Percentiles rank a stretch among this genome's conserved stretches.
These are phyloP conservation scores for Arvicanthis niloticus DNA, from an alignment of 2,113 vertebrate species.

Conservation along the genomic window DNA sequence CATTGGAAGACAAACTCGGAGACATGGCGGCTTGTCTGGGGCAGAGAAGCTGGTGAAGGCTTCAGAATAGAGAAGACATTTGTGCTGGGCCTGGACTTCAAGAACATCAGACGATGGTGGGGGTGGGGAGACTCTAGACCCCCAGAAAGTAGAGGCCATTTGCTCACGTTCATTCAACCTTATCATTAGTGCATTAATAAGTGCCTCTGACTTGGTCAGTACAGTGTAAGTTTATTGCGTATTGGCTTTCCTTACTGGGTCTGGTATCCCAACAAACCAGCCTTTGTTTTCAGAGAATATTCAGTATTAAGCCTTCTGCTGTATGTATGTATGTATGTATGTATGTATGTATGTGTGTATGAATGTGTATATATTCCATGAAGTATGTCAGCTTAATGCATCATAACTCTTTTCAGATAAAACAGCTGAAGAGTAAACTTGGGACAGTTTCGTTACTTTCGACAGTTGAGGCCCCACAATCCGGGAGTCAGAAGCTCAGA, in stretches of 20 bases:
- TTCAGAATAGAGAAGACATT: constrained; percentile 6
- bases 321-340: background rate
- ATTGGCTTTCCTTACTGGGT: constrained; percentile 59
- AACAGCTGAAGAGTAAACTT: constrained; percentile 60
- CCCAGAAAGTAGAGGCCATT: background rate
- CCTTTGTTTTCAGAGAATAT: constrained; percentile 41
- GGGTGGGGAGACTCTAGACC: background rate
- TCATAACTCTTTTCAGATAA: constrained; percentile 54
- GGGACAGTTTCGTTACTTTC: background rate
- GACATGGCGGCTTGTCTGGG: background rate
- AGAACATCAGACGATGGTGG: background rate
- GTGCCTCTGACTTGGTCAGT: constrained; percentile 54
- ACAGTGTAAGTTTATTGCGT: background rate
- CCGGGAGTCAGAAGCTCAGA: background rate
- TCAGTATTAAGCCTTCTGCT: constrained; percentile 33
- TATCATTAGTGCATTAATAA: constrained; percentile 1
- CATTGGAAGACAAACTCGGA: constrained; percentile 35
- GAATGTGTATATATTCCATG: background rate
- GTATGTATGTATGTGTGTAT: too few relatives aligned
- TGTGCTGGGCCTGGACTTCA: background rate
- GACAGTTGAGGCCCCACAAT: background rate
- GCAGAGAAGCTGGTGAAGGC: background rate
- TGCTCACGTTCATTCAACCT: constrained; percentile 45
- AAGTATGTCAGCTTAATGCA: constrained; percentile 50
- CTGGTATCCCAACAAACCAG: constrained; percentile 57